Evolutionary conservation across 2,113 vertebrate genomes (phyloP).

Genomic region (Acrocephalus arundinaceus): DNA sequence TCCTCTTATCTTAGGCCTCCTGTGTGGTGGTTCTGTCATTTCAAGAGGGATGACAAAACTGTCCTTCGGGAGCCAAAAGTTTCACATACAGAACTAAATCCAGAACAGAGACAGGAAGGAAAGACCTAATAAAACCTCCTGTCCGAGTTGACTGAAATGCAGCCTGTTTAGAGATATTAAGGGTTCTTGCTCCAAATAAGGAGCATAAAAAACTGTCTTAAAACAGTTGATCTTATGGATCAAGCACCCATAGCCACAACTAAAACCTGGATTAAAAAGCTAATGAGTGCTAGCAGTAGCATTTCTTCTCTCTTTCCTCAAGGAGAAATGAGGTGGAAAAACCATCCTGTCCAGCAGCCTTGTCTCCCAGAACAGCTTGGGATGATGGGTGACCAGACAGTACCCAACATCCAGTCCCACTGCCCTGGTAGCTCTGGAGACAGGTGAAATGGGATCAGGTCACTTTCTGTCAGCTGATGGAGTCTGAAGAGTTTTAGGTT

Average conservation of each 20-base stretch:
- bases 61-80: not conserved
- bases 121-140: not conserved
- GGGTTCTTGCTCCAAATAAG: not conserved
- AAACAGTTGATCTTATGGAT: not conserved
- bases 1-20: not conserved
- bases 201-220: not conserved
- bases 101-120: not conserved
- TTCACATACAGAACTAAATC: not conserved
- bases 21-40: not conserved
- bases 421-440: not conserved
- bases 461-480: not conserved
- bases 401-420: too few relatives aligned
- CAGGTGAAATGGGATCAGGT: not conserved
- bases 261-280: not conserved
- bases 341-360: not conserved
- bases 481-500: not conserved
- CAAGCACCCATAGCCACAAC: not conserved
- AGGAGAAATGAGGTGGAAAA: not conserved
- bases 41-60: not conserved
- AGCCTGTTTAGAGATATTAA: not conserved
- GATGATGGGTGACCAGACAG: not conserved
- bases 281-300: not conserved
- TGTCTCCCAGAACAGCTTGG: not conserved
- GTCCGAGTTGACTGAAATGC: not conserved
- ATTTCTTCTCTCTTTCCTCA: not conserved